These are phyloP conservation scores for Lasioglossum malachurum DNA, from an alignment of 2,888 invertebrate genomes.

Conservation along the genomic window DNA sequence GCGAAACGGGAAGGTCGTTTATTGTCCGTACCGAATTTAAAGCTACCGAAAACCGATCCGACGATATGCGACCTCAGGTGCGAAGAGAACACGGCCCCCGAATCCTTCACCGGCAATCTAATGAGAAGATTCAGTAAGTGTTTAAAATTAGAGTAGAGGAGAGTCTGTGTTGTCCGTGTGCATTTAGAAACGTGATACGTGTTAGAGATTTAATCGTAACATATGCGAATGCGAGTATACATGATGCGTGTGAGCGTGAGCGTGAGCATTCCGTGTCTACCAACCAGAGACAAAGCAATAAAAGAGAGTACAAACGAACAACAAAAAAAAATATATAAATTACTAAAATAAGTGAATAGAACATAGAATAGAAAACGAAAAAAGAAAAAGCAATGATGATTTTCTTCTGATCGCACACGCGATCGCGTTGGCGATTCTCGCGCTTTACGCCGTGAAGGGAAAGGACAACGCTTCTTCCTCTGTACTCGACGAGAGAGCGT, in stretches of 20 bases:
- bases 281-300: slow-evolving; percentile 27
- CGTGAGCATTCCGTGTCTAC: slow-evolving; percentile 41
- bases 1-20: slow-evolving; percentile 88
- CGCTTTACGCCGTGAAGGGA: not conserved
- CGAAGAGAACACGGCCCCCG: slow-evolving; percentile 83
- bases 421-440: slow-evolving; percentile 33
- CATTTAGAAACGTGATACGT: slow-evolving; percentile 69
- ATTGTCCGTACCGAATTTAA: slow-evolving; percentile 92
- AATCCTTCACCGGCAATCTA: slow-evolving; percentile 90
- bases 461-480: slow-evolving; percentile 36
- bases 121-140: slow-evolving; percentile 96
- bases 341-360: not conserved
- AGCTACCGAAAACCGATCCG: slow-evolving; percentile 86
- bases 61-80: slow-evolving; percentile 87
- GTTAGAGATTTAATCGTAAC: slow-evolving; percentile 64
- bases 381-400: not conserved
- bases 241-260: slow-evolving; percentile 40
- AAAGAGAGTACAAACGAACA: not conserved
- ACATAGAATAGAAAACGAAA: not conserved
- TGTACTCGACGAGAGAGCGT: slow-evolving; percentile 37
- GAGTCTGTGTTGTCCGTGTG: slow-evolving; percentile 74
- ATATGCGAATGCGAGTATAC: slow-evolving; percentile 47
- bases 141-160: slow-evolving; percentile 79
- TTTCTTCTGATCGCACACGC: slow-evolving; percentile 39
- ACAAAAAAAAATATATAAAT: not conserved